These are phyloP conservation scores for Eumerus sabulonum DNA, from an alignment of 2,888 invertebrate genomes.

Conservation along the genomic window DNA sequence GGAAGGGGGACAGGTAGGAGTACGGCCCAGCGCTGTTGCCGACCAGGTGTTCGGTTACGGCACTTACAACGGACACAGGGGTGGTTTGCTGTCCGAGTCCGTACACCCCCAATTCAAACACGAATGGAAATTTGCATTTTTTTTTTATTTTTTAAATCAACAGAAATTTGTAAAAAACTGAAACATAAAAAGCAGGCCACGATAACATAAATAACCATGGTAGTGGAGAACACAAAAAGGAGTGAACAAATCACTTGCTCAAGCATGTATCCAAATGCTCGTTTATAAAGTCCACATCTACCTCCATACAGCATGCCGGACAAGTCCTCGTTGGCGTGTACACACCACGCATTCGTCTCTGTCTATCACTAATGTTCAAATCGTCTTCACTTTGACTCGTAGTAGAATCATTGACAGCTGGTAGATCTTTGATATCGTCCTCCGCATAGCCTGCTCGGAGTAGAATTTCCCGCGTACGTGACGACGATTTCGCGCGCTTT, in stretches of 20 bases:
- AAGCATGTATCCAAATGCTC: slow-evolving; percentile 75
- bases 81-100: too few species aligned
- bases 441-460: slow-evolving; percentile 73
- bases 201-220: too few species aligned
- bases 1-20: too few species aligned
- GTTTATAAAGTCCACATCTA: slow-evolving; percentile 73
- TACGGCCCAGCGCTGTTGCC: too few species aligned
- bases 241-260: slow-evolving; percentile 44
- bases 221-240: too few species aligned
- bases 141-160: too few species aligned
- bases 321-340: slow-evolving; percentile 73
- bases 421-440: slow-evolving; percentile 68
- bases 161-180: too few species aligned
- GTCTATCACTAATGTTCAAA: slow-evolving; percentile 42
- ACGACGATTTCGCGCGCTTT: slow-evolving; percentile 7
- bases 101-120: too few species aligned
- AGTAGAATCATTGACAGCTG: slow-evolving; percentile 14
- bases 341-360: slow-evolving; percentile 72
- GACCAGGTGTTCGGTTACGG: too few species aligned
- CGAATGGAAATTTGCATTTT: too few species aligned
- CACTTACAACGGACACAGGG: too few species aligned
- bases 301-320: slow-evolving; percentile 74
- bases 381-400: slow-evolving; percentile 44
- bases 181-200: too few species aligned
- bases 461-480: slow-evolving; percentile 68